Base-by-base conservation (phyloP, 2,113 vertebrate species). In the Tragulus kanchil region DNA sequence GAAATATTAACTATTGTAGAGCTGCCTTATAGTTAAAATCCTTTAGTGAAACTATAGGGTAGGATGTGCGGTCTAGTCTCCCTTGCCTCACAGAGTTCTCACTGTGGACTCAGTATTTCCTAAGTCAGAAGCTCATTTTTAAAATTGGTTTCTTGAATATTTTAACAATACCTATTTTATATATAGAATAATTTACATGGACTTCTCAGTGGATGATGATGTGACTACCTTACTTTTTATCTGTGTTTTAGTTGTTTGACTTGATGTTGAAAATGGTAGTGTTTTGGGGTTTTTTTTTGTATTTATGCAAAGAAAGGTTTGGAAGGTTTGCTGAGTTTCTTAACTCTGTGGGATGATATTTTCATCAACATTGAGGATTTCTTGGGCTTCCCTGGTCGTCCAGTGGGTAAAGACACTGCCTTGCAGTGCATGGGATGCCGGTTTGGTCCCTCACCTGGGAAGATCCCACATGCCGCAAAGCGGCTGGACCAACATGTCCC, bases 231-330 rank as follows among this genome's bases (percentile, higher is more conserved):
- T 86, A 50, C 17, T 93, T 90, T 87, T 62, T 90, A 3, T 26
- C 61, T 95, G 79, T 9, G 19, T 81, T 88, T 90, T 61, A 69
- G 69, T 59, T 10, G 12, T 96, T 90, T 85, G 26, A 59, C 56
- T 95, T 28, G 8, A 77, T 62, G 26, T 82, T 89, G 59, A 93
- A 28, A 85, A 69, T 58, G 59, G 28, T 84, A 95, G 26, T 50
- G 19, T 50, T 86, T 92, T 84, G 96, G 26, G 42, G 19, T 50
- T 86, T 92, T 96, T 89, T 48, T 73, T 96, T 56, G n/a, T 71
- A 9, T 78, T 69, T 92, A 54, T 71, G 42, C 31, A 75, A 73
- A 52, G n/a, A 26, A 25, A 77, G 31, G 31, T 48, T 36, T 52
- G 28, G n/a, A 28, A 61, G 42, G 28, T 89, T 78, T 79, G 52